phyloP scores from a whole-genome alignment of 2,888 invertebrate species.

The Saturnia japonica region DNA sequence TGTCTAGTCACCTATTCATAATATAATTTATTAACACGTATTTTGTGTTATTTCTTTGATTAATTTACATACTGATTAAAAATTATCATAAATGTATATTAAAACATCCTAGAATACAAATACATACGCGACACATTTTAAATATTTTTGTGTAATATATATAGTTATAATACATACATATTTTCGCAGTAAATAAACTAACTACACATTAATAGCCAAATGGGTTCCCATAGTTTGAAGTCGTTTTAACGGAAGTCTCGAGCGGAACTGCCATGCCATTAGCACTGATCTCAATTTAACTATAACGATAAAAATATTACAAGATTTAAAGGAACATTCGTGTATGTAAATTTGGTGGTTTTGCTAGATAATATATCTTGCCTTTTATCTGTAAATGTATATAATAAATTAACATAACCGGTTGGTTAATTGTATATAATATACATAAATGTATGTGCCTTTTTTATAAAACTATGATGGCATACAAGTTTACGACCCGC shows the following conservation, averaged over 20 bases:
- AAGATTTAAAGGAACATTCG: neutral
- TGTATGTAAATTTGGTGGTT: conserved; percentile 3
- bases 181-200: neutral
- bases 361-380: neutral
- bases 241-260: conserved; percentile 1
- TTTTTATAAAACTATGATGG: no score
- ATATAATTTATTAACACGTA: no score
- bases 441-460: no score
- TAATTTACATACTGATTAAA: no score
- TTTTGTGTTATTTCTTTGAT: no score
- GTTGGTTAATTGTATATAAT: neutral
- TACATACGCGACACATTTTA: neutral
- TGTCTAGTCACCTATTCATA: no score
- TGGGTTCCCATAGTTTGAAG: conserved; percentile 1
- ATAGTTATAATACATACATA: neutral
- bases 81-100: no score
- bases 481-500: no score
- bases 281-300: conserved; percentile 7
- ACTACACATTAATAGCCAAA: neutral
- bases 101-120: no score
- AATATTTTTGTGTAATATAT: no score
- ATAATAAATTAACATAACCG: neutral
- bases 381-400: neutral
- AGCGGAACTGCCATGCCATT: conserved; percentile 11
- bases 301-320: neutral